Evolutionary conservation across 2,797 vertebrate genomes (phyloP).

Genomic region (Pipistrellus pygmaeus): DNA sequence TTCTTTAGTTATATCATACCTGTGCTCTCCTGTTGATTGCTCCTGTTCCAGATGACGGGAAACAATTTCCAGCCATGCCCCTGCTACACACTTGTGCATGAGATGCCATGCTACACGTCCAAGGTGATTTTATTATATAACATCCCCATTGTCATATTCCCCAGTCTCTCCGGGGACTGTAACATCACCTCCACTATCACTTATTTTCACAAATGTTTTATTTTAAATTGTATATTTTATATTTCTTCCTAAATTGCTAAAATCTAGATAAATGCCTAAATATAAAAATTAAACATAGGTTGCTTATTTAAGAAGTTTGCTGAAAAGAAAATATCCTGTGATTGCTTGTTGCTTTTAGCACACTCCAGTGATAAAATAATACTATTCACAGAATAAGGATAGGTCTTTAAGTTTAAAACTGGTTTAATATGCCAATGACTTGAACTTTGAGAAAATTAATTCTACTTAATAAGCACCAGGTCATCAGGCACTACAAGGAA

Average conservation of each 20-base stretch:
- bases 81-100: neutral
- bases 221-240: conserved; percentile 10
- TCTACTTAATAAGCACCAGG: neutral
- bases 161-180: neutral
- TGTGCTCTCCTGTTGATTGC: neutral
- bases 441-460: neutral
- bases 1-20: neutral
- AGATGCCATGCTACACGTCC: neutral
- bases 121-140: neutral
- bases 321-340: neutral
- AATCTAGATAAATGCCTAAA: neutral
- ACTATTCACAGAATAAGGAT: neutral
- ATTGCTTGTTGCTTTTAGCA: neutral
- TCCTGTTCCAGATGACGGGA: neutral
- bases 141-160: neutral
- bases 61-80: neutral
- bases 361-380: neutral
- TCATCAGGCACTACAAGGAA: no score
- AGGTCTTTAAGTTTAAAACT: neutral
- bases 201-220: neutral
- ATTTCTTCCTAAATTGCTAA: neutral
- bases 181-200: neutral
- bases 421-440: neutral
- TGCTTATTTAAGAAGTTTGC: conserved; percentile 15
- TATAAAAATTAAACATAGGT: neutral